These are phyloP conservation scores for Drosophila cardini DNA, from an alignment of 1,140 invertebrate species.

Conservation along the genomic window DNA sequence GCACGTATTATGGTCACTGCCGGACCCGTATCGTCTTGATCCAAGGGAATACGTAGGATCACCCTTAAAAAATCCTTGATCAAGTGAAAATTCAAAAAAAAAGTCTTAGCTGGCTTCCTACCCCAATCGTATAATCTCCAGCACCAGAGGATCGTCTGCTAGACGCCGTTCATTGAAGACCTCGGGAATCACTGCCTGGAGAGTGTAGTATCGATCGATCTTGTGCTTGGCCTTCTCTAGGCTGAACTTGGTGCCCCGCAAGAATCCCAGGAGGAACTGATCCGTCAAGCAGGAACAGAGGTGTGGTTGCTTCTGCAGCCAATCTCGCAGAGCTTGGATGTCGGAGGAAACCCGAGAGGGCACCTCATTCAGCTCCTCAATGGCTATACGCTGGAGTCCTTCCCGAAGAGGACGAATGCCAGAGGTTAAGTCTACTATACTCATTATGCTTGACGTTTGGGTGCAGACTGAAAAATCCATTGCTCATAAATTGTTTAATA, in stretches of 20 bases:
- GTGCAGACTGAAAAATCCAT: slow-evolving; percentile 30
- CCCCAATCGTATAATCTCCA: slow-evolving; percentile 85
- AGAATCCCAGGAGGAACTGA: slow-evolving; percentile 87
- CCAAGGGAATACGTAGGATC: slow-evolving; percentile 55
- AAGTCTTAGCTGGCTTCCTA: slow-evolving; percentile 47
- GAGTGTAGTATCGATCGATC: slow-evolving; percentile 87
- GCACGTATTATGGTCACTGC: slow-evolving; percentile 82
- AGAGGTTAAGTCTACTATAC: not conserved
- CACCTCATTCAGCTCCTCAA: slow-evolving; percentile 87
- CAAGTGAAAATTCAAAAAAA: not conserved
- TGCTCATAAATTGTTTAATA: not conserved
- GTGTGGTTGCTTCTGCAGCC: slow-evolving; percentile 88
- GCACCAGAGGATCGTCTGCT: slow-evolving; percentile 66
- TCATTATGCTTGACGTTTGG: slow-evolving; percentile 23
- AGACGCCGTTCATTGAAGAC: slow-evolving; percentile 82
- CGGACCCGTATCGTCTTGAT: slow-evolving; percentile 66
- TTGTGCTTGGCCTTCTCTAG: slow-evolving; percentile 88
- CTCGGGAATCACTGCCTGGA: slow-evolving; percentile 87
- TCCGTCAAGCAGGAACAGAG: slow-evolving; percentile 85
- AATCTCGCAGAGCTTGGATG: slow-evolving; percentile 86
- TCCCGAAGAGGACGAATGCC: slow-evolving; percentile 47
- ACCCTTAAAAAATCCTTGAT: slow-evolving; percentile 36
- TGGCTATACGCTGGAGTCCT: slow-evolving; percentile 77
- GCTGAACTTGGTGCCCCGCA: slow-evolving; percentile 89
- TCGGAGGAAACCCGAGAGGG: slow-evolving; percentile 85